Conservation (phyloP, 1,140 invertebrate genomes). For the Caenorhabditis briggsae region DNA sequence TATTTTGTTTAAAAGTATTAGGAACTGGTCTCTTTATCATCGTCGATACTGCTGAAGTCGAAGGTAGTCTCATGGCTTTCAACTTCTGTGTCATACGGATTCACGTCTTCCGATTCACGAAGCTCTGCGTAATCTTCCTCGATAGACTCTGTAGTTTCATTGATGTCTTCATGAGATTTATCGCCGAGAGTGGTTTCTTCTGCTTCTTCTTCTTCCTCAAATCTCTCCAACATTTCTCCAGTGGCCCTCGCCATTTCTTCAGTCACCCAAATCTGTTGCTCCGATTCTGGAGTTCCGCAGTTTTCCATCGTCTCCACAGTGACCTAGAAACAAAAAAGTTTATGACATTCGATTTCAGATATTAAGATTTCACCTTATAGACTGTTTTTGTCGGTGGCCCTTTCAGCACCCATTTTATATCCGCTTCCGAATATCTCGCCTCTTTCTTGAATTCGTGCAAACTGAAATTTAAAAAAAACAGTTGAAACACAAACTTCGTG, state of each 20-base stretch:
- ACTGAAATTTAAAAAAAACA: not conserved
- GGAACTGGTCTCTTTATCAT: too few species aligned
- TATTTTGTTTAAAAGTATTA: too few species aligned
- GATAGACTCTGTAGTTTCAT: too few species aligned
- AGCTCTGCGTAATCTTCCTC: too few species aligned
- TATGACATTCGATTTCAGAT: not conserved
- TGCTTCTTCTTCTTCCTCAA: not conserved
- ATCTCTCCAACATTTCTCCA: not conserved
- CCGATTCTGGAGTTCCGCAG: not conserved
- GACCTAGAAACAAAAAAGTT: not conserved
- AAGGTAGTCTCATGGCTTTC: too few species aligned
- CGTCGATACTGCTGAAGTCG: too few species aligned
- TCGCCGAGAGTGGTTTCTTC: not conserved
- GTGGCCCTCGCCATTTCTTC: not conserved
- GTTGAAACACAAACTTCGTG: not conserved
- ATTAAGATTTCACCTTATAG: not conserved
- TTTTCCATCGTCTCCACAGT: conserved; percentile 24
- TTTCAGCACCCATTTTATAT: conserved; percentile 1
- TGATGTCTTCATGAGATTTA: too few species aligned
- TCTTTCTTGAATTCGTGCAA: not conserved
- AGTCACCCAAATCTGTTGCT: not conserved
- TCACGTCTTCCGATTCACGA: too few species aligned
- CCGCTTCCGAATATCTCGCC: not conserved
- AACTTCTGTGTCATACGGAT: too few species aligned
- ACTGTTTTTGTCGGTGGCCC: not conserved